Percentiles rank a stretch among this genome's conserved stretches.
Conservation (phyloP, 2,797 vertebrate species). For the Oryzias sinensis region DNA sequence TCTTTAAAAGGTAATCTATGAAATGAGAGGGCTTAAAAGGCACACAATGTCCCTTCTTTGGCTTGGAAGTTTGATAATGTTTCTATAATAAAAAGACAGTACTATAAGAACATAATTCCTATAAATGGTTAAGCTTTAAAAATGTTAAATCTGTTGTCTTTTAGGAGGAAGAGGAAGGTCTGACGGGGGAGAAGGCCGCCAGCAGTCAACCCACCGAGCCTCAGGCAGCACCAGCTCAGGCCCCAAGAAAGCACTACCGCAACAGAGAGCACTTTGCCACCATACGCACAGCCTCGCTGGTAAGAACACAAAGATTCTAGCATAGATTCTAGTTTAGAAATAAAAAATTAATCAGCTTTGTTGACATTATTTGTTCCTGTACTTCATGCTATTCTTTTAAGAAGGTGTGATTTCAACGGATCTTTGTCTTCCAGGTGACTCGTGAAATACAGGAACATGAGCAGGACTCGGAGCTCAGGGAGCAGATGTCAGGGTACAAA, state of each 20-base stretch:
- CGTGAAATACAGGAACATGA: slow-evolving; percentile 98
- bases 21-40: no score
- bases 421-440: slow-evolving; percentile 82
- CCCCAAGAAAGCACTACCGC: slow-evolving; percentile 91
- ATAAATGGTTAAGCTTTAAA: background rate
- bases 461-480: slow-evolving; percentile 95
- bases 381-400: background rate
- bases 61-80: no score
- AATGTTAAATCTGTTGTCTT: slow-evolving; percentile 13
- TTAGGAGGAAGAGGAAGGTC: slow-evolving; percentile 90
- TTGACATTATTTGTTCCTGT: no score
- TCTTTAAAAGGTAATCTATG: no score
- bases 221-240: slow-evolving; percentile 82
- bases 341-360: no score
- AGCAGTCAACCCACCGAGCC: slow-evolving; percentile 84
- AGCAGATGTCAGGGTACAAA: slow-evolving; percentile 99
- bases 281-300: slow-evolving; percentile 95
- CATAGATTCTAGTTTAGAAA: no score
- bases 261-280: slow-evolving; percentile 99
- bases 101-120: no score
- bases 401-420: background rate
- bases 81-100: no score
- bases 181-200: slow-evolving; percentile 84
- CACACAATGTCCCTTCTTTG: no score
- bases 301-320: slow-evolving; percentile 58